Evolutionary conservation across 2,113 vertebrate species (phyloP).

Genomic region (Collichthys lucidus): DNA sequence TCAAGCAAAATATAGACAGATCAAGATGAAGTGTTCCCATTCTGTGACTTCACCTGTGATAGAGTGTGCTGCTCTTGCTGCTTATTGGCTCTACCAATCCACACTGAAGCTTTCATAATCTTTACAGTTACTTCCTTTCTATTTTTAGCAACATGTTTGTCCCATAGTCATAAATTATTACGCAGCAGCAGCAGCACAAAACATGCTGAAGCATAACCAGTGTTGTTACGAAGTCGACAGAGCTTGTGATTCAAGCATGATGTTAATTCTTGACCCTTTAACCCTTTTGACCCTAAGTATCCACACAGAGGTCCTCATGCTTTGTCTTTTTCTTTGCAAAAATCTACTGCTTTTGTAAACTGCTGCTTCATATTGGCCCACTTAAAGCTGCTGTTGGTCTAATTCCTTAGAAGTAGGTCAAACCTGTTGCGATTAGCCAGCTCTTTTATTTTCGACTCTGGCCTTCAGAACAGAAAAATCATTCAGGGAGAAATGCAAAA

Average conservation of each 20-base stretch:
- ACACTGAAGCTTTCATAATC: background rate
- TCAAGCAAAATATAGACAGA: background rate
- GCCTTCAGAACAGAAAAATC: conserved; percentile 15
- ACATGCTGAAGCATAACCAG: background rate
- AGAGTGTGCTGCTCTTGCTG: background rate
- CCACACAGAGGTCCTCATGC: no score
- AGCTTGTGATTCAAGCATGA: background rate
- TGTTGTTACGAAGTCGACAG: background rate
- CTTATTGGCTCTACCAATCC: background rate
- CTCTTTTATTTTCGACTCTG: conserved; percentile 15
- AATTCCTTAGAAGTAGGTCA: conserved; percentile 64
- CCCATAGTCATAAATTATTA: background rate
- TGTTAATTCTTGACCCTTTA: background rate
- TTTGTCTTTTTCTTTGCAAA: background rate
- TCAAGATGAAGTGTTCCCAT: background rate
- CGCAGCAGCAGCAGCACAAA: background rate
- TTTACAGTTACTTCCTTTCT: background rate
- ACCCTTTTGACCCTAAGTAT: no score
- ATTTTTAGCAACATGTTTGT: background rate
- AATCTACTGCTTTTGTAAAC: conserved; percentile 10
- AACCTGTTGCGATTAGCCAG: conserved; percentile 50
- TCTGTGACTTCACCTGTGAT: background rate
- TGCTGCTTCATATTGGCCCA: conserved; percentile 23
- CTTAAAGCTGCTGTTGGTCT: conserved; percentile 43
- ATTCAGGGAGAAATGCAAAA: conserved; percentile 10